A percentile compares a stretch with the other conserved stretches of the same genome.
Conservation (phyloP, 2,113 vertebrate species). For the Lophura nycthemera region DNA sequence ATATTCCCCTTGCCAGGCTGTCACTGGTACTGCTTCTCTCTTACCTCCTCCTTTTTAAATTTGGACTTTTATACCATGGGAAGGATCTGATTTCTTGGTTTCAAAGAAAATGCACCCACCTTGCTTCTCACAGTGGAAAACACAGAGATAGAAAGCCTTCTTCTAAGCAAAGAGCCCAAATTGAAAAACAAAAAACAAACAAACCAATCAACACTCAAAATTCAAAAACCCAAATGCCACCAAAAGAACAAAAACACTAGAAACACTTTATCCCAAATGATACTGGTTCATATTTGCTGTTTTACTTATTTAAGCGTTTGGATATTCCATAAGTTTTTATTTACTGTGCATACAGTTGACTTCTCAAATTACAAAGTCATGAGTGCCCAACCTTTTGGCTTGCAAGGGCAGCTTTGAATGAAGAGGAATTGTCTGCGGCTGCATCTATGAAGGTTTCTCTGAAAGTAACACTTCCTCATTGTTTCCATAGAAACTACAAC, state of each 20-base stretch:
- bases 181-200: background rate
- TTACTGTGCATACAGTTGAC: background rate
- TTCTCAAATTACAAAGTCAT: background rate
- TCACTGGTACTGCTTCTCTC: background rate
- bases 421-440: too few relatives aligned
- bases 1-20: background rate
- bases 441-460: too few relatives aligned
- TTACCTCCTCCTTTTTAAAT: background rate
- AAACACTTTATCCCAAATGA: background rate
- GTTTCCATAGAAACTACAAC: too few relatives aligned
- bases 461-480: too few relatives aligned
- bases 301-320: background rate
- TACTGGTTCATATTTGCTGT: background rate
- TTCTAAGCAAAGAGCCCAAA: background rate
- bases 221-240: background rate
- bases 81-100: background rate
- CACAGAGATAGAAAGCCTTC: background rate
- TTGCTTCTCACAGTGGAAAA: background rate
- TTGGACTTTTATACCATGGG: background rate
- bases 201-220: background rate
- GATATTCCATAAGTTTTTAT: background rate
- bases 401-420: too few relatives aligned
- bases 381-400: too few relatives aligned
- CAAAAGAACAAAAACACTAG: background rate
- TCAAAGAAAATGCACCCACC: background rate